Conservation (phyloP, 2,113 vertebrate genomes). For the Zosterops pallidus region DNA sequence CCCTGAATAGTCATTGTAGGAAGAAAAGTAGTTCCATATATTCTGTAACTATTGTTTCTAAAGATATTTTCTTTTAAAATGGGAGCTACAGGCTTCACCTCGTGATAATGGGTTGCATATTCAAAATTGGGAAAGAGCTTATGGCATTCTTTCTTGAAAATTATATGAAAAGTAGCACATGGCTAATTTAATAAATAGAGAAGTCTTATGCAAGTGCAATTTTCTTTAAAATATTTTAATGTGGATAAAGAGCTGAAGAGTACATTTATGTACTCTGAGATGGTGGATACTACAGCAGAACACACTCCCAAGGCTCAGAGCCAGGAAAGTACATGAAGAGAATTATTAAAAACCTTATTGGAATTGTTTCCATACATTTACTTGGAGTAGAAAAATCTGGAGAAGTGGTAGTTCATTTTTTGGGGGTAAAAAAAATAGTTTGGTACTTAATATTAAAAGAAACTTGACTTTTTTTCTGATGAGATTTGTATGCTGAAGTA, state of each 20-base stretch:
- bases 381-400: neutral
- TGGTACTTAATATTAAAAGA: neutral
- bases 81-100: neutral
- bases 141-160: neutral
- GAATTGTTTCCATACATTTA: neutral
- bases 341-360: neutral
- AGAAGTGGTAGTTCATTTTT: neutral
- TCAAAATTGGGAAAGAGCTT: neutral
- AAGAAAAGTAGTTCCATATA: neutral
- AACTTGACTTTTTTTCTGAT: neutral
- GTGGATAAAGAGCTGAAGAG: neutral
- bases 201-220: conserved; percentile 3
- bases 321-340: neutral
- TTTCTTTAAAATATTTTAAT: conserved; percentile 39
- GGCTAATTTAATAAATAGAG: conserved; percentile 30
- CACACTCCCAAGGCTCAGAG: neutral
- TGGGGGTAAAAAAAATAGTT: neutral
- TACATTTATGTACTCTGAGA: neutral
- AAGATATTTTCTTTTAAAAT: neutral
- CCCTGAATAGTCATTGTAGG: neutral
- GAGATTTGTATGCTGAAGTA: neutral
- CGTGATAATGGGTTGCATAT: neutral
- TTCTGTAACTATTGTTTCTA: neutral
- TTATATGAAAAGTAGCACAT: neutral
- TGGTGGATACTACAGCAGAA: neutral